A percentile compares a stretch with the other conserved stretches of the same genome.
Conservation (phyloP, 2,888 invertebrate genomes). For the Apoda limacodes region DNA sequence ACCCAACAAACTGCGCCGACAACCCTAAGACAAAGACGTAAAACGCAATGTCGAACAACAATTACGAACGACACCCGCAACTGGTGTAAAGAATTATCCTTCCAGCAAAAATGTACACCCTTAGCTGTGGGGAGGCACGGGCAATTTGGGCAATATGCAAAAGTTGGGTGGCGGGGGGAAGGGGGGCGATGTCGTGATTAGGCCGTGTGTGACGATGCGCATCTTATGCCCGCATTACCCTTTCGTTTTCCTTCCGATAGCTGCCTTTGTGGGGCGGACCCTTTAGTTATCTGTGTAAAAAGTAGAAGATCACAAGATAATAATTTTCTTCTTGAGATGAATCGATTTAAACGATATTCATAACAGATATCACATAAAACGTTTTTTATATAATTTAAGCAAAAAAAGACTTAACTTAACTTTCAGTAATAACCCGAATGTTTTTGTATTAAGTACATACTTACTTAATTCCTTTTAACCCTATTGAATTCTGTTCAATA, state of each 20-base stretch:
- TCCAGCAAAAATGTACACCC: conserved; percentile 41
- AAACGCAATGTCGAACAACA: conserved; percentile 26
- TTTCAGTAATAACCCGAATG: too few species aligned
- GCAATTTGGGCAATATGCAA: conserved; percentile 68
- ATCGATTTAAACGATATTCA: conserved; percentile 20
- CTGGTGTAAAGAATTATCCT: conserved; percentile 32
- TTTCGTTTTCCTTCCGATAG: conserved; percentile 69
- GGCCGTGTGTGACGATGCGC: conserved; percentile 69
- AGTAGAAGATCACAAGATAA: conserved; percentile 48
- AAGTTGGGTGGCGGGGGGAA: conserved; percentile 42
- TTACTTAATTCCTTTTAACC: too few species aligned
- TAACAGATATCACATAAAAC: too few species aligned
- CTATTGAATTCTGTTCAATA: too few species aligned
- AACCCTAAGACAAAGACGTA: conserved; percentile 21
- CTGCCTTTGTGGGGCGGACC: conserved; percentile 53
- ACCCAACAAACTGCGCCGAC: conserved; percentile 16
- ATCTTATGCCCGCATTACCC: conserved; percentile 70
- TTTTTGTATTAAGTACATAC: too few species aligned
- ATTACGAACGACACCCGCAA: conserved; percentile 19
- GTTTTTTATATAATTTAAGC: too few species aligned
- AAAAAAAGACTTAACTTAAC: too few species aligned
- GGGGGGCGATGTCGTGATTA: conserved; percentile 50
- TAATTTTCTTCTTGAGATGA: conserved; percentile 47
- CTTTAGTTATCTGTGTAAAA: conserved; percentile 47
- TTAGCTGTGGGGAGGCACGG: conserved; percentile 45